Evolutionary conservation across 1,140 invertebrate species (phyloP), one percentile per base, ranked within the genome.

Genomic region (Periplaneta americana): DNA sequence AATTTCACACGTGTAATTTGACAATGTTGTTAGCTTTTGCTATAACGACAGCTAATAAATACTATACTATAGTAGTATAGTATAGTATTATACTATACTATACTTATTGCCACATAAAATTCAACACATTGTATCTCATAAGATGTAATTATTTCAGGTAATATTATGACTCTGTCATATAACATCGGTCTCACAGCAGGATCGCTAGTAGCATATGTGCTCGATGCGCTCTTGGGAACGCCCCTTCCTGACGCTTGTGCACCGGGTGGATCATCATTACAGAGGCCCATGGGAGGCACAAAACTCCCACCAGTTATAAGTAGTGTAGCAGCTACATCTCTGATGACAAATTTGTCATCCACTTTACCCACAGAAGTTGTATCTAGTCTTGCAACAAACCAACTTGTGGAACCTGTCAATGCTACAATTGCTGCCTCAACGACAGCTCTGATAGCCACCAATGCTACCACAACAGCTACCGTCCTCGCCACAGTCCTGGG

Each of bases 121-220:
- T n/a, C n/a, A n/a, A n/a, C n/a, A n/a, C n/a, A n/a, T n/a, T n/a
- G n/a, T n/a, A n/a, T n/a, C n/a, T n/a, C n/a, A n/a, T n/a, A n/a
- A n/a, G n/a, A n/a, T 17, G 17, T 2, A 34, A 37, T 78, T 80
- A 84, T 87, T 89, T 79, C 90, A 93, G 96, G 96, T 79, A 98
- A 98, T 84, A 96, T 98, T 84, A 98, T 98, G 96, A 98, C 96
- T 0, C 85, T 98, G 0, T 96, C 95, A 0, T 98, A 98, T 86
- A 96, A 94, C 85, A 91, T 95, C 66, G 96, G 96, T 2, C 89
- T 98, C 34, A 94, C 96, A 0, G 91, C 93, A 4, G 96, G 96
- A 2, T 95, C 96, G 0, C 87, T 95, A 2, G 91, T 96, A 74
- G 96, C 96, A 1, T 98, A 97, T 85, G 88, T 96, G 17, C 88